These are phyloP conservation scores for Patagioenas fasciata DNA, from an alignment of 2,113 vertebrate genomes.

Conservation along the genomic window DNA sequence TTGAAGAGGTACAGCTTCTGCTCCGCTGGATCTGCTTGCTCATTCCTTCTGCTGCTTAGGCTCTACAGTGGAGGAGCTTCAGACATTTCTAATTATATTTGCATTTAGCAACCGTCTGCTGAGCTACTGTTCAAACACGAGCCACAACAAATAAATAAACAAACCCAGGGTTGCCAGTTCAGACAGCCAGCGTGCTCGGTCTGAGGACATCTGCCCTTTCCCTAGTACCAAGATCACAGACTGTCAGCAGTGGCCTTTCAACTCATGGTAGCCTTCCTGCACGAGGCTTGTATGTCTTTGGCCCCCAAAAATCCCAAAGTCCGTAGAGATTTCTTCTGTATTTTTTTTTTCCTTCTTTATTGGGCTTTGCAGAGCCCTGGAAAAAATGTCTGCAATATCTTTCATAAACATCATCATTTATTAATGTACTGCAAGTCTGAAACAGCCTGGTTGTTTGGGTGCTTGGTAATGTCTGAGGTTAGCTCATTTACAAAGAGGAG, in stretches of 20 bases:
- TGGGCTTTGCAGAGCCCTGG: slow-evolving; percentile 28
- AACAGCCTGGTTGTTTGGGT: slow-evolving; percentile 42
- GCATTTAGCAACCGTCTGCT: not conserved
- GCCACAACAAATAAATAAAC: not conserved
- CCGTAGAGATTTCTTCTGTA: not conserved
- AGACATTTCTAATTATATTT: slow-evolving; percentile 8
- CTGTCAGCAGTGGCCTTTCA: not conserved
- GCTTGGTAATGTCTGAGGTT: slow-evolving; percentile 58
- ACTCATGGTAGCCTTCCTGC: not conserved
- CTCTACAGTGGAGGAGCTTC: not conserved
- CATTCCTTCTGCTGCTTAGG: not conserved
- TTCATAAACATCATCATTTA: slow-evolving; percentile 53
- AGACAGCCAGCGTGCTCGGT: not conserved
- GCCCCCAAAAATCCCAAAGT: not conserved
- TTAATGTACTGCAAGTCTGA: slow-evolving; percentile 54
- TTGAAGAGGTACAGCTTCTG: not conserved
- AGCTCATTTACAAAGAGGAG: slow-evolving; percentile 64
- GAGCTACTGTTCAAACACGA: not conserved
- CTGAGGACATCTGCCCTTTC: slow-evolving; percentile 16
- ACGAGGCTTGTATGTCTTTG: not conserved
- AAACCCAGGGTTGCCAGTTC: not conserved
- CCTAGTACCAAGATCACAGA: not conserved
- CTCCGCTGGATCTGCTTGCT: not conserved
- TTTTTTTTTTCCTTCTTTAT: not conserved
- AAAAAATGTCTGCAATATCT: slow-evolving; percentile 40